Evolutionary conservation across 35 echinoderm and acorn worm genomes (phyloP).

Genomic region (Hemicentrotus pulcherrimus): DNA sequence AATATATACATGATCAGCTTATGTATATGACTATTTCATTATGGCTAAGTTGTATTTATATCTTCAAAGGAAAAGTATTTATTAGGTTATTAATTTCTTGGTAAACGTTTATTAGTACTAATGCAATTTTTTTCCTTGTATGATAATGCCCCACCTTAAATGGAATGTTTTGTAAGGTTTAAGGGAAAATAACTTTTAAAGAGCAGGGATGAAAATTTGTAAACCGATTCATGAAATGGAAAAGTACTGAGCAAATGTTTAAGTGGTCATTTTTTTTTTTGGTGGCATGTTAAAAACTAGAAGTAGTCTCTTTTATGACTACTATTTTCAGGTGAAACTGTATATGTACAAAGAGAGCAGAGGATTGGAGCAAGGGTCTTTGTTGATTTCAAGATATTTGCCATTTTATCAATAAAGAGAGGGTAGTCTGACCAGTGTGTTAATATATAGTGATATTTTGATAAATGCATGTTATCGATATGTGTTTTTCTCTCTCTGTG

Average conservation of each 20-base stretch:
- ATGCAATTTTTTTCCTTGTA: not conserved
- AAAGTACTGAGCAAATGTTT: not conserved
- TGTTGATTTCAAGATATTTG: constrained; percentile 13
- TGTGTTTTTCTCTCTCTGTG: not conserved
- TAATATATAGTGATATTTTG: constrained; percentile 47
- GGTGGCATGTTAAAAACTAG: not conserved
- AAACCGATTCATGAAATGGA: not conserved
- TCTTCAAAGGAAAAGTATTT: not conserved
- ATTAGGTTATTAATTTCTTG: not conserved
- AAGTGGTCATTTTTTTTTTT: not conserved
- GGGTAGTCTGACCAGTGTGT: not conserved
- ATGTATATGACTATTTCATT: constrained; percentile 2
- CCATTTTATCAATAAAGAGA: not conserved
- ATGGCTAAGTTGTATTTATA: not conserved
- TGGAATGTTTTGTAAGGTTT: not conserved
- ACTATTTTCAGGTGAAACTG: constrained; percentile 3
- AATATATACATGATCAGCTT: not conserved
- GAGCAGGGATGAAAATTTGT: not conserved
- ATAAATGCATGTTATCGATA: constrained; percentile 17
- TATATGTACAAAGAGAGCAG: not conserved
- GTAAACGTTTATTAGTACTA: not conserved
- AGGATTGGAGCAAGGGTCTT: not conserved
- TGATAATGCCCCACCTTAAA: not conserved
- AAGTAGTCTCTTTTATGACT: not conserved
- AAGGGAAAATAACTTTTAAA: not conserved